These are phyloP conservation scores for Orestias chungarensis DNA, from an alignment of 2,797 vertebrate species.

Conservation along the genomic window DNA sequence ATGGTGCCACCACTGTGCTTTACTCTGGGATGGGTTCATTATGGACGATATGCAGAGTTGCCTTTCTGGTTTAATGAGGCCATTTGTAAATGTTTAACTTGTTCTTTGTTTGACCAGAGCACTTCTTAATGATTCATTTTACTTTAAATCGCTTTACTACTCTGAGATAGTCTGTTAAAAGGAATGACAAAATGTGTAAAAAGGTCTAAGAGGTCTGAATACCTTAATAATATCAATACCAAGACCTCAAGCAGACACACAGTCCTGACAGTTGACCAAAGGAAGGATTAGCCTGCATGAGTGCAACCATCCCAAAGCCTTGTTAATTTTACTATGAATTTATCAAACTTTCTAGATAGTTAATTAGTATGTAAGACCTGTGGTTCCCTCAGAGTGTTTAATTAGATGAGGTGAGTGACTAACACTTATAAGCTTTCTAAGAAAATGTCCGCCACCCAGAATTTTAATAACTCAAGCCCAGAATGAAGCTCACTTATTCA, in stretches of 20 bases:
- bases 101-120: background rate
- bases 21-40: no score
- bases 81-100: background rate
- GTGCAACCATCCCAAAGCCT: background rate
- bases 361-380: background rate
- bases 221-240: background rate
- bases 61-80: background rate
- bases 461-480: background rate
- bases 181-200: background rate
- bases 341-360: background rate
- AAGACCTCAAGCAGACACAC: background rate
- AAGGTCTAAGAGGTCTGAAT: background rate
- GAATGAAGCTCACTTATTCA: background rate
- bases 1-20: no score
- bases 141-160: background rate
- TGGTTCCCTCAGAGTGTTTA: background rate
- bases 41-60: background rate
- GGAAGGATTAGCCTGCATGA: background rate
- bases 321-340: background rate
- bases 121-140: background rate
- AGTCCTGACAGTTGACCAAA: background rate
- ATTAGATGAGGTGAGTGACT: slow-evolving; percentile 1
- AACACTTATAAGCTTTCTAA: background rate
- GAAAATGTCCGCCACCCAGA: no score
- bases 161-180: background rate